These are phyloP conservation scores for Drosophila nebulosa DNA, from an alignment of 1,140 invertebrate species.

Conservation along the genomic window DNA sequence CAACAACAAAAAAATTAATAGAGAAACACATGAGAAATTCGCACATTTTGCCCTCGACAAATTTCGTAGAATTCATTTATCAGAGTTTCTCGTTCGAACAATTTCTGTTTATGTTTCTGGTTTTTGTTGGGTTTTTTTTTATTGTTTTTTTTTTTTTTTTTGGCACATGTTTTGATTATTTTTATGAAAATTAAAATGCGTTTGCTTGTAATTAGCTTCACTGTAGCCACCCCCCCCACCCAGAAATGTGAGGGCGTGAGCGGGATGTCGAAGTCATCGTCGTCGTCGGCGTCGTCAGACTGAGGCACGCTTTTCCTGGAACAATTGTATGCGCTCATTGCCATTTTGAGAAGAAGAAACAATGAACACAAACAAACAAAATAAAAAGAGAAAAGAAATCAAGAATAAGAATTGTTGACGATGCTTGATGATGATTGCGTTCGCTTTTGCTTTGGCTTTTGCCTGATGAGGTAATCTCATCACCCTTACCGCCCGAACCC, in stretches of 20 bases:
- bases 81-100: conserved; percentile 43
- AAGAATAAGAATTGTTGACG: conserved; percentile 58
- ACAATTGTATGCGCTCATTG: conserved; percentile 61
- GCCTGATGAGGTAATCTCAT: conserved; percentile 67
- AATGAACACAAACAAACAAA: not conserved
- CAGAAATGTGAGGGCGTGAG: conserved; percentile 7
- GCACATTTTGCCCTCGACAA: conserved; percentile 56
- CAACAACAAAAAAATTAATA: conserved; percentile 13
- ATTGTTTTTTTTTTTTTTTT: conserved; percentile 13
- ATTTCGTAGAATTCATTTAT: conserved; percentile 73
- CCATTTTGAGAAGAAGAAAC: conserved; percentile 49
- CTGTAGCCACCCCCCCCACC: not conserved
- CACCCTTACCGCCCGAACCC: too few species aligned
- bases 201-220: conserved; percentile 66
- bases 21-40: conserved; percentile 11
- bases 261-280: not conserved
- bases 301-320: conserved; percentile 65
- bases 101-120: conserved; percentile 57
- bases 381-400: conserved; percentile 17
- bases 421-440: conserved; percentile 16
- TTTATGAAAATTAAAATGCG: conserved; percentile 78
- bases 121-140: conserved; percentile 64
- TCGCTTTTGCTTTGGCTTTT: not conserved
- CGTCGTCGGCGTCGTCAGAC: conserved; percentile 7
- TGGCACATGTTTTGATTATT: conserved; percentile 76